Conservation (phyloP, 2,113 vertebrate species). For the Periophthalmus modestus region DNA sequence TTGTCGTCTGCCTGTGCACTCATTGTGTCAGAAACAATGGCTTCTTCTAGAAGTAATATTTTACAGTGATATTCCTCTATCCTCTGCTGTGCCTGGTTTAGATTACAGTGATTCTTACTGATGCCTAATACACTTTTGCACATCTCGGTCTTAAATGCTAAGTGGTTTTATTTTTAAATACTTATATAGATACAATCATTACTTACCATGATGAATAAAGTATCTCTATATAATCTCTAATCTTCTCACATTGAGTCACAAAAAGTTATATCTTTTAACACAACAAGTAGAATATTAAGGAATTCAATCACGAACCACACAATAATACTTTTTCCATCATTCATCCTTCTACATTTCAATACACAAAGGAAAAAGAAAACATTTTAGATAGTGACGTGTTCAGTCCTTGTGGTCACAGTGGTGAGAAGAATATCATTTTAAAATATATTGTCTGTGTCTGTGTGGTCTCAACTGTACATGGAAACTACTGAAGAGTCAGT, state of each 20-base stretch:
- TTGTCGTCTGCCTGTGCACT: constrained; percentile 95
- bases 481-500: constrained; percentile 84
- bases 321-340: not conserved
- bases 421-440: constrained; percentile 94
- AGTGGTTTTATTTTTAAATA: not conserved
- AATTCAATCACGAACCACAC: not conserved
- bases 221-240: not conserved
- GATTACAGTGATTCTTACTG: not conserved
- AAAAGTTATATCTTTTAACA: not conserved
- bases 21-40: constrained; percentile 96
- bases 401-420: not conserved
- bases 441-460: constrained; percentile 94
- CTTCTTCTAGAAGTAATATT: constrained; percentile 85
- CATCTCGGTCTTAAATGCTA: not conserved
- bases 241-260: not conserved
- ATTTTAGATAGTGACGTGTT: not conserved
- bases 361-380: not conserved
- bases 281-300: not conserved
- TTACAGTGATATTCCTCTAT: constrained; percentile 97
- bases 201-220: not conserved
- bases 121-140: constrained; percentile 29
- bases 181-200: not conserved
- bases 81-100: constrained; percentile 15
- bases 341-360: constrained; percentile 26
- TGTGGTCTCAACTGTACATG: constrained; percentile 94